Evolutionary conservation across 2,113 vertebrate species (phyloP).

Genomic region (Phainopepla nitens): DNA sequence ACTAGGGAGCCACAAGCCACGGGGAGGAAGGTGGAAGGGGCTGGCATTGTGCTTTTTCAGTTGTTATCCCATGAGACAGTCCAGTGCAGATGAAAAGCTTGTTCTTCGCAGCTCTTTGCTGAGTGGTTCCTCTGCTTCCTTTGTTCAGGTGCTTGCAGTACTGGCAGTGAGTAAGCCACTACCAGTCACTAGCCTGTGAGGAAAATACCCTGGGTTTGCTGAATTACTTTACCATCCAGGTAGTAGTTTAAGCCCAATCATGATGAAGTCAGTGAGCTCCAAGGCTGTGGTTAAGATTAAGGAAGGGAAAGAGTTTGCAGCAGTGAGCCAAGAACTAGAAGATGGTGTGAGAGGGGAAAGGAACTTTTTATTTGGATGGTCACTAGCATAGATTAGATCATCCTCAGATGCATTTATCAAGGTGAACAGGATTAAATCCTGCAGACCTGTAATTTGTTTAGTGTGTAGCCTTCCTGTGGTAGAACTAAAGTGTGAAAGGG

Average conservation of each 20-base stretch:
- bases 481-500: neutral
- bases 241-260: neutral
- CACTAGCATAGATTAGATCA: neutral
- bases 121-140: rapidly evolving
- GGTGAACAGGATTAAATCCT: neutral
- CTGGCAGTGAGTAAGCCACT: neutral
- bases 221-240: neutral
- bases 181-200: neutral
- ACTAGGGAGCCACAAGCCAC: neutral
- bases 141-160: neutral
- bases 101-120: neutral
- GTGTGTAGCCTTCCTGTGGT: neutral
- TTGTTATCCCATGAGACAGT: neutral
- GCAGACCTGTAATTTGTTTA: neutral
- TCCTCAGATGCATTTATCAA: neutral
- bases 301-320: neutral
- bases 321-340: neutral
- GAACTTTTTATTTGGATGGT: neutral
- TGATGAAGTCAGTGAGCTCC: neutral
- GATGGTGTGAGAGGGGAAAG: neutral
- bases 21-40: neutral
- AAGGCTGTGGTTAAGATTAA: neutral
- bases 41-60: neutral
- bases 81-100: neutral
- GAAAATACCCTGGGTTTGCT: neutral